These are phyloP conservation scores for Molossus molossus DNA, from an alignment of 2,797 vertebrate genomes.

Conservation along the genomic window DNA sequence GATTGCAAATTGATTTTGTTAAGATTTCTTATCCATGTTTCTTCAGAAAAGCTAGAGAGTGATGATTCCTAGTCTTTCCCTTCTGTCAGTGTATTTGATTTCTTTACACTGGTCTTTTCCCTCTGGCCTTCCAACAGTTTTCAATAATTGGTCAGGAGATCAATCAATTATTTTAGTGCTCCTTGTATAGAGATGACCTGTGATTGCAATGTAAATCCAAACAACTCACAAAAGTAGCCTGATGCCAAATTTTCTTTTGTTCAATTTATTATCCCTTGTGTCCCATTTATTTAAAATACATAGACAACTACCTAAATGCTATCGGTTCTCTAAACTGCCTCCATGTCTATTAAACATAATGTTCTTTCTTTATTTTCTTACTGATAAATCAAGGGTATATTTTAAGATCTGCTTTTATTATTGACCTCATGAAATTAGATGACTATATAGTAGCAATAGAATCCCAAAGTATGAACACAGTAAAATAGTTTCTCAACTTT, in stretches of 20 bases:
- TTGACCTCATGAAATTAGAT: constrained; percentile 15
- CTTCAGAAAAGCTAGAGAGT: constrained; percentile 54
- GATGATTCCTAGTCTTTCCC: constrained; percentile 15
- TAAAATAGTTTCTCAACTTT: not conserved
- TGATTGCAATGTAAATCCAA: not conserved
- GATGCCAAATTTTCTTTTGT: not conserved
- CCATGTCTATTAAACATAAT: not conserved
- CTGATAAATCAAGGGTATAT: constrained; percentile 7
- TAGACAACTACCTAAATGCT: not conserved
- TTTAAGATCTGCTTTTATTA: constrained; percentile 59
- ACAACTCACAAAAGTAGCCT: constrained; percentile 26
- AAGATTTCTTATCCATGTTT: constrained; percentile 63
- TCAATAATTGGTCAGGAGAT: constrained; percentile 54
- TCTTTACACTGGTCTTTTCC: not conserved
- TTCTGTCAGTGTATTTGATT: not conserved
- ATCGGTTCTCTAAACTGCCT: constrained; percentile 5
- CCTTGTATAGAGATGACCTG: not conserved
- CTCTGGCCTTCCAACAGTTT: not conserved
- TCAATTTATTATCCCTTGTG: not conserved
- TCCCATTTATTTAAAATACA: not conserved
- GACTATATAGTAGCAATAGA: not conserved
- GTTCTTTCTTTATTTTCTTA: constrained; percentile 33
- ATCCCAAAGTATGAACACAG: not conserved
- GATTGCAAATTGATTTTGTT: constrained; percentile 80
- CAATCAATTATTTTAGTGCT: constrained; percentile 19